Percentiles rank a stretch among this genome's conserved stretches.
These are phyloP conservation scores for Hyphantria cunea DNA, from an alignment of 1,140 invertebrate genomes.

Conservation along the genomic window DNA sequence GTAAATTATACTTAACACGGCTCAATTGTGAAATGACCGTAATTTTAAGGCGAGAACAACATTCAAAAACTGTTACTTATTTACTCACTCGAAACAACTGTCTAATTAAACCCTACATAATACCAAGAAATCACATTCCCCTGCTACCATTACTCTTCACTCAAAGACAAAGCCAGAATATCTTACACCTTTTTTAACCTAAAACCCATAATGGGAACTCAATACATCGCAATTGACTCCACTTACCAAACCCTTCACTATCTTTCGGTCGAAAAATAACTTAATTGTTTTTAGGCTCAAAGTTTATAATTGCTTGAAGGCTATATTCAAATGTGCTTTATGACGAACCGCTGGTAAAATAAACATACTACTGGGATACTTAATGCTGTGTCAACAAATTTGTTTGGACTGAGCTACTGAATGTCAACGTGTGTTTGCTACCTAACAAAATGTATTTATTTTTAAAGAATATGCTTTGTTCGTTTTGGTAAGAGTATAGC, in stretches of 20 bases:
- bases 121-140: no score
- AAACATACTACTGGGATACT: slow-evolving; percentile 39
- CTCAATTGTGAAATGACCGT: no score
- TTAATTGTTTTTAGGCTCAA: background rate
- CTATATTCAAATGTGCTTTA: slow-evolving; percentile 12
- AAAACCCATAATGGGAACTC: slow-evolving; percentile 21
- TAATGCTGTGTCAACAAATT: slow-evolving; percentile 48
- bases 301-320: background rate
- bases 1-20: no score
- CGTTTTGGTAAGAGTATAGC: no score
- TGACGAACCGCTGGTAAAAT: no score
- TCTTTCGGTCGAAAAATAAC: background rate
- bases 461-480: slow-evolving; percentile 14
- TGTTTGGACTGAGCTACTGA: slow-evolving; percentile 42
- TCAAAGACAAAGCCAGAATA: slow-evolving; percentile 6
- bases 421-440: slow-evolving; percentile 35
- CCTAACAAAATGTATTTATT: slow-evolving; percentile 30
- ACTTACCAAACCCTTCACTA: slow-evolving; percentile 18
- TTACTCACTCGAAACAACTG: no score
- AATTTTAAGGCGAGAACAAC: no score
- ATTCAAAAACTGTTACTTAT: no score
- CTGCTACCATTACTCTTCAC: background rate
- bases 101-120: no score
- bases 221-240: slow-evolving; percentile 25
- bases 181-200: slow-evolving; percentile 10